phyloP scores from a whole-genome alignment of 2,113 vertebrate genomes.

The Psephotus haematonotus region DNA sequence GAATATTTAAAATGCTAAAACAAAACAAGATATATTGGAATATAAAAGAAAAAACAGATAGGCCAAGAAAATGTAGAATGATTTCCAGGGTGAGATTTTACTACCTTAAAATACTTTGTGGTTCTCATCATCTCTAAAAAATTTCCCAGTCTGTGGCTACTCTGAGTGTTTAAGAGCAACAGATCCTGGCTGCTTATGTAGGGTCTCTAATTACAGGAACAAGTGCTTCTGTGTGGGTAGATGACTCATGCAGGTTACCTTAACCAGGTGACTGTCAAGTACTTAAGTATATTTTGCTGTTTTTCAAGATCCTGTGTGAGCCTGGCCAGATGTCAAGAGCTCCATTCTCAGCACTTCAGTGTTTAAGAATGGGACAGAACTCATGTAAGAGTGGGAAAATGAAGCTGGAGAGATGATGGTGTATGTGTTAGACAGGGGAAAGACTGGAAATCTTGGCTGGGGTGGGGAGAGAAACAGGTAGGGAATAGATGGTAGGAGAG shows the following conservation, averaged over 20 bases:
- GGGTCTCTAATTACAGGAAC: neutral
- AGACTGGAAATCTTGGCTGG: neutral
- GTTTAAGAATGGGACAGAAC: neutral
- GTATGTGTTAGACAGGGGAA: neutral
- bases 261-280: neutral
- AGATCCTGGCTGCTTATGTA: neutral
- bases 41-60: neutral
- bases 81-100: neutral
- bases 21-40: neutral
- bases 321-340: neutral
- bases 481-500: neutral
- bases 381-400: neutral
- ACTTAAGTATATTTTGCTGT: neutral
- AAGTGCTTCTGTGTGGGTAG: neutral
- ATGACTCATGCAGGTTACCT: neutral
- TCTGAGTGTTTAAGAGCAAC: fast-evolving
- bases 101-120: neutral
- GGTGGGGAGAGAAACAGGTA: neutral
- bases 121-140: neutral
- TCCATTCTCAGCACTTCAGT: neutral
- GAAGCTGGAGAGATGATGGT: neutral
- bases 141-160: neutral
- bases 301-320: neutral
- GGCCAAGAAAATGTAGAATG: neutral
- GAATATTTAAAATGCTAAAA: neutral